These are phyloP conservation scores for Trachythela sp. DNA, from an alignment of 64 coral and sea anemone species.

Conservation along the genomic window DNA sequence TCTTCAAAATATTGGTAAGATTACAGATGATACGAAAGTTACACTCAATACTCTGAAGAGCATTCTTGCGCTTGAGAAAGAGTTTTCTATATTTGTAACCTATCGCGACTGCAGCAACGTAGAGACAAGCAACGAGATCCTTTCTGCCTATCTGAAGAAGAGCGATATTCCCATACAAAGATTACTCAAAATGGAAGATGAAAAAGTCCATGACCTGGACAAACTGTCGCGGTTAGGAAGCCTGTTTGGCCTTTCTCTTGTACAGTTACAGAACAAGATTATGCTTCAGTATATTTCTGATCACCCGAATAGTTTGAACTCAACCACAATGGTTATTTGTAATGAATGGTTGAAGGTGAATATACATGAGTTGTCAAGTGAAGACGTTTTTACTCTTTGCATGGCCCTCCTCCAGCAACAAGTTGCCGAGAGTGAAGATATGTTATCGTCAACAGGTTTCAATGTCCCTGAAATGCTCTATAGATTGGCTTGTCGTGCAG, in stretches of 20 bases:
- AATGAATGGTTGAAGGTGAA: not conserved
- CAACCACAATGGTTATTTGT: not conserved
- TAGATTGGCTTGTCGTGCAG: not conserved
- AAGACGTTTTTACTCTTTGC: not conserved
- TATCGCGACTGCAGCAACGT: not conserved
- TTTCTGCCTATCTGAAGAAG: not conserved
- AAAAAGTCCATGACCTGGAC: not conserved
- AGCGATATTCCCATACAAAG: not conserved
- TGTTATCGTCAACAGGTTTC: not conserved
- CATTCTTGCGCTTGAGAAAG: not conserved
- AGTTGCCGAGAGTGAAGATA: not conserved
- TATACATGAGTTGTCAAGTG: not conserved
- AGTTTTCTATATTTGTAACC: not conserved
- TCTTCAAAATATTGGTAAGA: not conserved
- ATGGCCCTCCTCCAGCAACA: not conserved
- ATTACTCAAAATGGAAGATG: not conserved
- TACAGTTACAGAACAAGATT: constrained; percentile 8
- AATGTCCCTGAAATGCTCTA: not conserved
- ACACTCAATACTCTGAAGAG: not conserved
- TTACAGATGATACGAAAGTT: not conserved
- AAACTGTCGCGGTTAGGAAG: not conserved
- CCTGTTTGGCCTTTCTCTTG: not conserved
- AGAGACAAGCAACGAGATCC: not conserved
- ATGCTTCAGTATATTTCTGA: not conserved
- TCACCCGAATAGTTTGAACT: not conserved